A percentile compares a stretch with the other conserved stretches of the same genome.
These are phyloP conservation scores for Drosophila rubida DNA, from an alignment of 2,888 invertebrate genomes.

Conservation along the genomic window DNA sequence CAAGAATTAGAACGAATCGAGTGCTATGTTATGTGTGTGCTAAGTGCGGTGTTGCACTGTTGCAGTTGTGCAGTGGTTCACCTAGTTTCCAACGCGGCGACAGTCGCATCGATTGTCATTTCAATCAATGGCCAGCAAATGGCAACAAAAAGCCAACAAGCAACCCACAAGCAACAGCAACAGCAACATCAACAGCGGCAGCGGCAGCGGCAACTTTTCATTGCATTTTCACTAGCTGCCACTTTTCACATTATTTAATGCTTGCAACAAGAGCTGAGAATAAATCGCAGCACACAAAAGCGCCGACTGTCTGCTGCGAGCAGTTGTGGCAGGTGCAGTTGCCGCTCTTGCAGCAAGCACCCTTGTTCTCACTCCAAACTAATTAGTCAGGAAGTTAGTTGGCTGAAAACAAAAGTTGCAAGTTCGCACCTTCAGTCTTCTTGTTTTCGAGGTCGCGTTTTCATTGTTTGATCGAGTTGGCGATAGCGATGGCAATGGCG, in stretches of 20 bases:
- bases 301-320: neutral
- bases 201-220: slow-evolving; percentile 60
- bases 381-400: slow-evolving; percentile 60
- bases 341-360: neutral
- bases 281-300: slow-evolving; percentile 36
- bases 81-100: slow-evolving; percentile 64
- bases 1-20: slow-evolving; percentile 70
- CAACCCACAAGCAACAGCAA: slow-evolving; percentile 42
- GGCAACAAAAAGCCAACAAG: slow-evolving; percentile 51
- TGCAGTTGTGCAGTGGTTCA: slow-evolving; percentile 67
- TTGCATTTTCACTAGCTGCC: slow-evolving; percentile 75
- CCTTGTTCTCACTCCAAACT: slow-evolving; percentile 26
- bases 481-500: slow-evolving; percentile 15
- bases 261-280: slow-evolving; percentile 46
- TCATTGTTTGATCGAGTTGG: neutral
- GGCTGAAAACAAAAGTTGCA: slow-evolving; percentile 66
- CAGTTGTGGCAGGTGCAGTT: slow-evolving; percentile 8
- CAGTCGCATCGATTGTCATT: slow-evolving; percentile 67
- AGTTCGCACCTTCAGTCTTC: slow-evolving; percentile 62
- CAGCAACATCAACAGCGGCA: slow-evolving; percentile 15
- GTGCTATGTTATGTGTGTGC: slow-evolving; percentile 18
- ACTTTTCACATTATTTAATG: slow-evolving; percentile 78
- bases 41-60: slow-evolving; percentile 10
- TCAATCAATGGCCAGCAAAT: slow-evolving; percentile 64
- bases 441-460: slow-evolving; percentile 40